Base-by-base conservation (phyloP, 1,140 invertebrate genomes). In the Lordiphosa stackelbergi region DNA sequence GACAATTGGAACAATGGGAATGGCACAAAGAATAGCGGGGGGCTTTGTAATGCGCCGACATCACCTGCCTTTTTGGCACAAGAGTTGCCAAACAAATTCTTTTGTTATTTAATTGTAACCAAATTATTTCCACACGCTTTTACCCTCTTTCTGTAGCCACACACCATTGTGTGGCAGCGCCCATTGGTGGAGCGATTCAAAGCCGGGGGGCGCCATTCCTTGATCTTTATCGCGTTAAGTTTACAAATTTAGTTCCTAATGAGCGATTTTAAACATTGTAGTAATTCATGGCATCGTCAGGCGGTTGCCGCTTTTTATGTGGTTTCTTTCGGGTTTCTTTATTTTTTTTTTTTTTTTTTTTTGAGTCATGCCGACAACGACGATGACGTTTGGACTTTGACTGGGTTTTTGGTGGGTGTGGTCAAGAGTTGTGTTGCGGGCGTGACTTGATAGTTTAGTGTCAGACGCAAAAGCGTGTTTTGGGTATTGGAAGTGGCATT, bases 91-190 rank as follows among this genome's bases (percentile, higher is more conserved):
- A 85, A 85, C 79, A 85, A 85, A 85, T 85, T 85, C 79, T 85
- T 85, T 85, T 85, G 79, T 85, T 83, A 66, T 66, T 85, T 84
- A 85, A 85, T 85, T 85, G 79, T 85, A 75, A 84, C 74, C 79
- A 85, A 85, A 85, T 85, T 85, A 79, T 85, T 83, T 79, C 79
- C 79, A 84, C 73, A 74, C 79, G 68, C 79, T 84, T 65, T 58
- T 66, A 13, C 45, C 40, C 54, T 11, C 16, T 46, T 48, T 46
- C 55, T 59, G 60, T 69, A 59, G 61, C 54, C 43, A 37, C 64
- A 24, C 64, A 42, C 38, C 65, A 60, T 70, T 74, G 59, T 73
- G 64, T 52, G n/a, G 34, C 1, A n/a, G 45, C 13, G 28, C 13
- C 41, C 56, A 52, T 58, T 51, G 57, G 42, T 35, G 40, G 49